Base-by-base conservation (phyloP, 2,888 invertebrate species). In the Athalia cordata region DNA sequence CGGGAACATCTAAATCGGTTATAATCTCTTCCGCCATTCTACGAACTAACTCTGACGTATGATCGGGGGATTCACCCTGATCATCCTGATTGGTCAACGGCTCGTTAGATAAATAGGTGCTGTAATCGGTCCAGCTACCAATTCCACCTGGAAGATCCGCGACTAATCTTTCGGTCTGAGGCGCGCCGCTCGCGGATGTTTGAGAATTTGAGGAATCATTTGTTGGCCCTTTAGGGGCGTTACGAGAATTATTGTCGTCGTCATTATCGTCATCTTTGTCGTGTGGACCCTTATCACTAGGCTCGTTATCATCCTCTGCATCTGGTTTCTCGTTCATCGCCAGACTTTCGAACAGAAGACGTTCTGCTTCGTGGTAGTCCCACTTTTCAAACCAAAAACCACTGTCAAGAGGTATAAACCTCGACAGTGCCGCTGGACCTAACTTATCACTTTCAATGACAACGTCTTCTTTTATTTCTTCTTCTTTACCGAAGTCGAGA, bases 121-220 rank as follows among this genome's bases (percentile, higher is more conserved):
- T 96, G 87, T 95, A 93, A 87, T 95, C 96, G 88, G 93, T 94
- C 96, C 96, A 96, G 87, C 95, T 94, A 89, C 95, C 95, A 84
- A 96, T 93, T 77, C 96, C 96, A 80, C 95, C 95, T 5, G 96
- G 96, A 82, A 96, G 91, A 90, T 95, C 95, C 86, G 95, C 94
- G 70, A 94, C 93, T 84, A 94, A 92, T 85, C 93, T 94, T 86
- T 93, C 93, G 11, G 95, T 94, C 57, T 91, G 91, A 68, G 92
- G 93, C 9, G 84, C 79, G 29, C 83, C 49, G 29, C 29, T 29
- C 84, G 70, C 79, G 65, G 66, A 62, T 8, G 81, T 79, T 77
- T 65, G 65, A 45, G 78, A 70, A 64, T 68, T 29, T 13, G 81
- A 66, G 29, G 29, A 29, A 29, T 77, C 64, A 13, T 77, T 80